Conservation (phyloP, 1,140 invertebrate genomes). For the Platyura marginata region DNA sequence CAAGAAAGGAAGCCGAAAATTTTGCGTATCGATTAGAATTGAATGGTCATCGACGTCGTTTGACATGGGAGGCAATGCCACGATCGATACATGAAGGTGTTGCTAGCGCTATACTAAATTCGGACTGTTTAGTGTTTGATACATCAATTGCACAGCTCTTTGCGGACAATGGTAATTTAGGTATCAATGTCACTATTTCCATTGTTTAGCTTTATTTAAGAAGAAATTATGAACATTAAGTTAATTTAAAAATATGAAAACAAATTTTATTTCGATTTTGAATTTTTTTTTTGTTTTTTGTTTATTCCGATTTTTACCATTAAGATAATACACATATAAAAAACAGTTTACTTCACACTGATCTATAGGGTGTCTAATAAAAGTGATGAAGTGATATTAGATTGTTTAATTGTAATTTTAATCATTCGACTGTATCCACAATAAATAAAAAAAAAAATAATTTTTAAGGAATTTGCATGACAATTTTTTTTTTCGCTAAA, state of each 20-base stretch:
- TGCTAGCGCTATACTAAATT: constrained; percentile 92
- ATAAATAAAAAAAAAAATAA: too few species aligned
- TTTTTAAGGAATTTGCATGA: too few species aligned
- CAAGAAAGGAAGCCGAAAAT: constrained; percentile 95
- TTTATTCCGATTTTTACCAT: too few species aligned
- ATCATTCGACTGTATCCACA: too few species aligned
- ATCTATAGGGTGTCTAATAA: too few species aligned
- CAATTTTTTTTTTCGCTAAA: too few species aligned
- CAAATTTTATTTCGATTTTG: background rate
- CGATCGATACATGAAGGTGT: constrained; percentile 97
- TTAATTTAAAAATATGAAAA: background rate
- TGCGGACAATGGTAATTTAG: constrained; percentile 97
- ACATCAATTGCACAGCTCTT: constrained; percentile 95
- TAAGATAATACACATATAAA: background rate
- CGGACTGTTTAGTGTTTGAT: constrained; percentile 98
- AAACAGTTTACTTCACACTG: background rate
- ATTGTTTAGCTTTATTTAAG: constrained; percentile 43
- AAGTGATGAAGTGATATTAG: too few species aligned
- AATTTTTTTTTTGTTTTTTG: too few species aligned
- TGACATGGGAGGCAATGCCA: constrained; percentile 99
- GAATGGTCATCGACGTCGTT: constrained; percentile 78
- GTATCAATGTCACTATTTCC: constrained; percentile 98
- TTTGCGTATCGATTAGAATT: constrained; percentile 97
- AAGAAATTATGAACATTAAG: too few species aligned
- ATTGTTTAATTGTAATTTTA: too few species aligned